Evolutionary conservation across 2,888 invertebrate species (phyloP).

Genomic region (Cheilosia vernalis): DNA sequence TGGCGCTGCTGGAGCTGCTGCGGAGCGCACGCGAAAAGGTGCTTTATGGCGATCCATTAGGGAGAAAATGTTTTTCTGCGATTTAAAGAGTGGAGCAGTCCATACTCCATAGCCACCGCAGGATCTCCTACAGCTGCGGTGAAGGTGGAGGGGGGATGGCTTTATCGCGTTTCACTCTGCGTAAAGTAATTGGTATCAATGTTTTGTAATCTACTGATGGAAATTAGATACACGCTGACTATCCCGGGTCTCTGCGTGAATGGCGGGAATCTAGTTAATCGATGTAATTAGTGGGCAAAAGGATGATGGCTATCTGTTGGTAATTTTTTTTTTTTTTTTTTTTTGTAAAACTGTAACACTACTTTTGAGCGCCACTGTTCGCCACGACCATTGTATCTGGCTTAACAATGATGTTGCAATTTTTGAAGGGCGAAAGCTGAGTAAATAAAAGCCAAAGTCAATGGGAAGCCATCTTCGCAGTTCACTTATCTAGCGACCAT

Average conservation of each 20-base stretch:
- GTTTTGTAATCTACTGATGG: constrained; percentile 55
- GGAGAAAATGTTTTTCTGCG: constrained; percentile 46
- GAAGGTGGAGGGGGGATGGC: background rate
- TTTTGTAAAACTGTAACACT: background rate
- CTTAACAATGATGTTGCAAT: background rate
- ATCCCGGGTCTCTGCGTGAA: constrained; percentile 22
- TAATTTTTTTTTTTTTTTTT: background rate
- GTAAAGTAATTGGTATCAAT: constrained; percentile 65
- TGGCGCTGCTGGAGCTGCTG: constrained; percentile 57
- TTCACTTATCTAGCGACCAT: background rate
- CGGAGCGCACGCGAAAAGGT: constrained; percentile 59
- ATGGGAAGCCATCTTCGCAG: background rate
- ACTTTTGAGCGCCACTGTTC: background rate
- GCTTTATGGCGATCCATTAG: constrained; percentile 73
- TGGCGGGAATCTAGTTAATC: constrained; percentile 44
- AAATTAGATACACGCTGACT: constrained; percentile 42
- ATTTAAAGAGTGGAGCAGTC: constrained; percentile 28
- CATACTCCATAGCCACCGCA: background rate
- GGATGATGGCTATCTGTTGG: constrained; percentile 9
- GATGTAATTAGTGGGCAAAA: constrained; percentile 57
- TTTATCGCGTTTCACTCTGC: constrained; percentile 37
- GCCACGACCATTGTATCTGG: background rate
- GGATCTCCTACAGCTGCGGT: constrained; percentile 1
- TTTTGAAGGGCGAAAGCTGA: background rate
- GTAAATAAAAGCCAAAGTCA: background rate